These are phyloP conservation scores for Acanthurus tractus DNA, from an alignment of 2,797 vertebrate species.

Conservation along the genomic window DNA sequence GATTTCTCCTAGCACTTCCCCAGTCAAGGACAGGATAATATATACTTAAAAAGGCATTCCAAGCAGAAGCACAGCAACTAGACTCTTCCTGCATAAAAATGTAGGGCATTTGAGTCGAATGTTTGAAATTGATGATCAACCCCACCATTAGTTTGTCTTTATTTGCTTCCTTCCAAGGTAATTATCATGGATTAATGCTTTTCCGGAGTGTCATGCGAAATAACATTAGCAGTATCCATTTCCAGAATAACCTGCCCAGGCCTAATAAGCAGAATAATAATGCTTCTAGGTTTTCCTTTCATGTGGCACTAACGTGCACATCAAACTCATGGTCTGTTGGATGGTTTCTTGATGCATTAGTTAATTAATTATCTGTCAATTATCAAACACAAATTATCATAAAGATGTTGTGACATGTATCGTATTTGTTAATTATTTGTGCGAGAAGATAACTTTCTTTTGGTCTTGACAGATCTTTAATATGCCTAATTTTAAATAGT, in stretches of 20 bases:
- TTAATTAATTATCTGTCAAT: conserved; percentile 76
- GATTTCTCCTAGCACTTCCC: conserved; percentile 86
- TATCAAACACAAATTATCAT: conserved; percentile 64
- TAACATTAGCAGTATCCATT: conserved; percentile 85
- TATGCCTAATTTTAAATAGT: conserved; percentile 11
- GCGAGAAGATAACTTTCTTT: conserved; percentile 8
- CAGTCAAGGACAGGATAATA: conserved; percentile 89
- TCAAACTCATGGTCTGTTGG: conserved; percentile 61
- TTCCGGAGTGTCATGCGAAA: conserved; percentile 78
- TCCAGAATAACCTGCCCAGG: conserved; percentile 78
- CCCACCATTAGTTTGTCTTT: conserved; percentile 87
- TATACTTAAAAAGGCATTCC: conserved; percentile 88
- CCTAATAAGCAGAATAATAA: conserved; percentile 84
- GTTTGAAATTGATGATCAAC: conserved; percentile 85
- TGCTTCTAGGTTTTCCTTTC: conserved; percentile 68
- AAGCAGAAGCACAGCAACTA: conserved; percentile 77
- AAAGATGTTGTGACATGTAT: conserved; percentile 43
- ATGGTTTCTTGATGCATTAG: conserved; percentile 54
- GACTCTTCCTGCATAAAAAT: conserved; percentile 86
- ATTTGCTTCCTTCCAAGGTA: conserved; percentile 87
- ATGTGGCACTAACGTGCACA: conserved; percentile 65
- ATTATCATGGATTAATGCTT: conserved; percentile 88
- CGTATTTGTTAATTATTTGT: conserved; percentile 57
- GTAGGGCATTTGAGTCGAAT: conserved; percentile 83
- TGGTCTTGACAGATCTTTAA: not conserved